These are phyloP conservation scores for Acleris holmiana DNA, from an alignment of 2,888 invertebrate genomes.

Conservation along the genomic window DNA sequence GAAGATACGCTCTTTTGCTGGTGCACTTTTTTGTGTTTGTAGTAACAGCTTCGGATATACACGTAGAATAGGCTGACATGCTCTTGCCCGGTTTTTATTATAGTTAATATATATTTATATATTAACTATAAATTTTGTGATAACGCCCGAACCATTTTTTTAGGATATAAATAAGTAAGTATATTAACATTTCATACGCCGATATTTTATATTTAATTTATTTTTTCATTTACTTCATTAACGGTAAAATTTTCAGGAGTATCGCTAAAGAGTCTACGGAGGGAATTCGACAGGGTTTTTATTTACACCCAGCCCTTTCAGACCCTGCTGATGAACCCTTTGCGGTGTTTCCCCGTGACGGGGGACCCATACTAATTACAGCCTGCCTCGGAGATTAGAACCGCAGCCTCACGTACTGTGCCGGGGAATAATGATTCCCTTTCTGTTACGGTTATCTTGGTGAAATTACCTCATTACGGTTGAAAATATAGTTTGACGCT, in stretches of 20 bases:
- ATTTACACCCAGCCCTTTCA: slow-evolving; percentile 28
- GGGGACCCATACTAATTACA: slow-evolving; percentile 61
- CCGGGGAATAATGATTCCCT: slow-evolving; percentile 19
- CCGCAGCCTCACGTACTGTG: slow-evolving; percentile 46
- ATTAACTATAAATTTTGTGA: too few relatives aligned
- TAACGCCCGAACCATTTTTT: too few relatives aligned
- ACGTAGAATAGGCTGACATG: too few relatives aligned
- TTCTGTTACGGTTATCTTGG: slow-evolving; percentile 20
- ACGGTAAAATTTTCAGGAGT: slow-evolving; percentile 21
- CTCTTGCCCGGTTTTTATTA: too few relatives aligned
- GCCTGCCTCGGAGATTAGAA: slow-evolving; percentile 56
- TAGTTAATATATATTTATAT: too few relatives aligned
- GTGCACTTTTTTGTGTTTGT: too few relatives aligned
- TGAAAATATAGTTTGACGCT: too few relatives aligned
- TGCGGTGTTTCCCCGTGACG: slow-evolving; percentile 51
- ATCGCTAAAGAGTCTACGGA: slow-evolving; percentile 17
- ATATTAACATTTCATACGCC: too few relatives aligned
- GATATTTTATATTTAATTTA: background rate
- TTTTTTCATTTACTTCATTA: slow-evolving; percentile 19
- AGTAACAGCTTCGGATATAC: too few relatives aligned
- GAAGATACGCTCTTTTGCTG: too few relatives aligned
- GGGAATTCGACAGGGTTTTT: slow-evolving; percentile 26
- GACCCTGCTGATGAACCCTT: slow-evolving; percentile 58
- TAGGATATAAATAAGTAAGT: too few relatives aligned
- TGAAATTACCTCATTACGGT: background rate